Base-by-base conservation (phyloP, 2,797 vertebrate genomes). In the Danio albolineatus region DNA sequence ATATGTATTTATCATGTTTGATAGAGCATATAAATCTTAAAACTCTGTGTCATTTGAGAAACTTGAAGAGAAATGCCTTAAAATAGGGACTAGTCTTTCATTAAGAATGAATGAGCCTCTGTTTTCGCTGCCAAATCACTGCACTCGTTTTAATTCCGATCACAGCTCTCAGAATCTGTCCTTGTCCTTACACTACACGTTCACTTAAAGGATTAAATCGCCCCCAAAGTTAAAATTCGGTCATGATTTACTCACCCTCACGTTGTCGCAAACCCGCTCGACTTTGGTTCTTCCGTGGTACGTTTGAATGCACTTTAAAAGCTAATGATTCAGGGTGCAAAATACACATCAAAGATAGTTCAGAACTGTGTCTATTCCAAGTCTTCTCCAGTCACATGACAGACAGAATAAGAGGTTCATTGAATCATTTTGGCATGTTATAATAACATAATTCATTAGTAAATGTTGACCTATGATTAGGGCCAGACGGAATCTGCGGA, bases 71-170 rank as follows among this genome's bases (percentile, higher is more conserved):
- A 84, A 67, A 71, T 85, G 69, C 80, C 87, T 88, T 85, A 87
- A 92, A 93, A 94, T 93, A 92, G 90, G 51, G 60, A 39, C 67
- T 83, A 83, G 71, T 67, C 78, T 78, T 85, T 83, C 86, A 90
- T 92, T 89, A 91, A 93, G 90, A 87, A 93, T 91, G 86, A 84
- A 92, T 90, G 90, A 90, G 87, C 62, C 87, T 90, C 84, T 87
- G 79, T 87, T 87, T 84, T 83, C 77, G 88, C 86, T 88, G 86
- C 85, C 84, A 85, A 73, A 70, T 78, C 81, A 83, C 56, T 73
- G 85, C 81, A 75, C 80, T 84, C 78, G 73, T 79, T 79, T 56
- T 8, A 12, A 65, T 79, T 79, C 69, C 4, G 21, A 36, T 65
- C 78, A 79, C 78, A 43, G 48, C 48, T 76, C 38, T 28, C 46